phyloP scores from a whole-genome alignment of 2,888 invertebrate species.

The Nephrotoma guestfalica region DNA sequence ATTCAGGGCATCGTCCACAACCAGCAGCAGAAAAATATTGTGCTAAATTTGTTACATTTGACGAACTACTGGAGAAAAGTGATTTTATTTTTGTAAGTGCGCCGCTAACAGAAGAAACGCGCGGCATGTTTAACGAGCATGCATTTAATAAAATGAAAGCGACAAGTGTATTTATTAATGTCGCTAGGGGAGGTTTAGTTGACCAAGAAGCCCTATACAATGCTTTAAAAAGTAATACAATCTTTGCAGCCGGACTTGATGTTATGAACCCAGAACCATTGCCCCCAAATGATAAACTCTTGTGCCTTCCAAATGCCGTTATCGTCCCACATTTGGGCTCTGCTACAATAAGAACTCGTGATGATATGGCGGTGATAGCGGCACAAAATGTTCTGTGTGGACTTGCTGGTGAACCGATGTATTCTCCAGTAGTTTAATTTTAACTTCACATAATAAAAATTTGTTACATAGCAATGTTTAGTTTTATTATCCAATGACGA shows the following conservation, averaged over 20 bases:
- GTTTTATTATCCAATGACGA: too few species aligned
- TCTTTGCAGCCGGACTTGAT: slow-evolving; percentile 82
- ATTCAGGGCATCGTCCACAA: slow-evolving; percentile 54
- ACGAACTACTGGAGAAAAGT: slow-evolving; percentile 46
- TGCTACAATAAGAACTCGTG: slow-evolving; percentile 61
- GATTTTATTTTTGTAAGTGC: slow-evolving; percentile 56
- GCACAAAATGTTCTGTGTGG: slow-evolving; percentile 67
- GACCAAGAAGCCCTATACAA: slow-evolving; percentile 66
- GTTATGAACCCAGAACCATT: slow-evolving; percentile 87
- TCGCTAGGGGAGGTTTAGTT: slow-evolving; percentile 52
- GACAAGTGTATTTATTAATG: slow-evolving; percentile 55
- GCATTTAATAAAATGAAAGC: slow-evolving; percentile 62
- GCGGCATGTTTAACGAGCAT: slow-evolving; percentile 47
- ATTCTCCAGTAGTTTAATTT: slow-evolving; percentile 36
- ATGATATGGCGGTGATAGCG: slow-evolving; percentile 63
- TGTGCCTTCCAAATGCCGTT: slow-evolving; percentile 34
- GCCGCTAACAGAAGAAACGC: slow-evolving; percentile 50
- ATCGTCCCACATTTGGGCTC: slow-evolving; percentile 80
- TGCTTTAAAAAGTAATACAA: slow-evolving; percentile 56
- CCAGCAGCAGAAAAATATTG: slow-evolving; percentile 43
- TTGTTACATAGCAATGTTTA: too few species aligned
- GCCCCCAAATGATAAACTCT: slow-evolving; percentile 46
- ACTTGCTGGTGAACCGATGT: slow-evolving; percentile 52
- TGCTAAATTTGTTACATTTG: slow-evolving; percentile 47
- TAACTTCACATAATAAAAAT: neutral